Base-by-base conservation (phyloP, 2,888 invertebrate species). In the Mimumesa dahlbomi region DNA sequence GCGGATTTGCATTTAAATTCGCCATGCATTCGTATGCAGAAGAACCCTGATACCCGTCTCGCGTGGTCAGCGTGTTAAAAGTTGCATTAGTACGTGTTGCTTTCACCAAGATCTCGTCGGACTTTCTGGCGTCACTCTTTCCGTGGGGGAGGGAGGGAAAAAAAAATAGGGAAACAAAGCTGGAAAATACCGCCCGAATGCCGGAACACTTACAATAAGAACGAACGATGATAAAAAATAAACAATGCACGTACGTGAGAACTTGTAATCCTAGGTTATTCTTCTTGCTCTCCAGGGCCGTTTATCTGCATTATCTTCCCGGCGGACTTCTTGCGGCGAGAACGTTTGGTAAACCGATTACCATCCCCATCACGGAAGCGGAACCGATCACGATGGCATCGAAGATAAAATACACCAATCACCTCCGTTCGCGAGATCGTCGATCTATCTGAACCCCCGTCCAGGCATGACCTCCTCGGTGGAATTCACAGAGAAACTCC, bases 301-400 rank as follows among this genome's bases (percentile, higher is more conserved):
- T 68, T 68, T 69, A 69, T 70, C 54, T 43, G 69, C 69, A 70
- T 61, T 70, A 70, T 61, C 69, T 61, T 54, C 38, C 54, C 61
- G 61, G 50, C 31, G 54, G 69, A 68, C 21, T 70, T 59, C 43
- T 69, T 34, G 49, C 40, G 16, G 38, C 29, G 54, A 56, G 54
- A 50, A 45, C 49, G 38, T 50, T 45, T 22, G 69, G 43, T 50
- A 50, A 61, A 61, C 54, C 48, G 61, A 38, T 70, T 40, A 31
- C 54, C 61, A 61, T 61, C 69, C 69, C 61, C 69, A 70, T 69
- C 54, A 19, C 59, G 56, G 34, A 38, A 54, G 16, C 54, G 54
- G 36, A 61, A 68, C 68, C 52, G 59, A 45, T 52, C 61, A 49
- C 50, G 54, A 45, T 54, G 65, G 14, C 69, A 61, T 69, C 69